These are phyloP conservation scores for Struthidea cinerea DNA, from an alignment of 2,113 vertebrate genomes.

Conservation along the genomic window DNA sequence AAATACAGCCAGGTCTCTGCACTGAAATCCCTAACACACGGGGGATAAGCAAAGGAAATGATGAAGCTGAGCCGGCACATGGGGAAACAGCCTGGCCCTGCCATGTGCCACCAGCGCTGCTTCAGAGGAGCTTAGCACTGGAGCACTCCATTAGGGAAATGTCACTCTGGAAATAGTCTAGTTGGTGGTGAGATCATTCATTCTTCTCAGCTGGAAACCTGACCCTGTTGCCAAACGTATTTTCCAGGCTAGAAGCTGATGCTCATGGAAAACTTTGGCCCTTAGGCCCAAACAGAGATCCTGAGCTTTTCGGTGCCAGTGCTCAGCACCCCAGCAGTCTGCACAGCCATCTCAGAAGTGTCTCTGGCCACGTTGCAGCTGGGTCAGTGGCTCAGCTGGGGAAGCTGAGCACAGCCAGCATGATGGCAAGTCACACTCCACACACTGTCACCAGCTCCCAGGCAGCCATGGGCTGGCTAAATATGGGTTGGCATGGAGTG, in stretches of 20 bases:
- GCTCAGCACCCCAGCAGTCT: not conserved
- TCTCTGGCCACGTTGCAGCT: not conserved
- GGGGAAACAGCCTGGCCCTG: not conserved
- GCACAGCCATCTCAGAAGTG: not conserved
- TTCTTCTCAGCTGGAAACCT: conserved; percentile 45
- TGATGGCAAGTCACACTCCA: not conserved
- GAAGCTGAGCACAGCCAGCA: not conserved
- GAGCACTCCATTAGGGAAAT: not conserved
- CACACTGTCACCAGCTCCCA: not conserved
- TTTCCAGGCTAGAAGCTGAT: conserved; percentile 34
- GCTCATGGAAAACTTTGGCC: not conserved
- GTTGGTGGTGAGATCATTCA: conserved; percentile 36
- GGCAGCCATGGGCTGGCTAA: not conserved
- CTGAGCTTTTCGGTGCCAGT: not conserved
- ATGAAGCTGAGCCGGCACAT: not conserved
- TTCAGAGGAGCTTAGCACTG: not conserved
- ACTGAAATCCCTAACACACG: not conserved
- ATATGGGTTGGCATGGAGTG: not conserved
- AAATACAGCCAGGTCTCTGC: not conserved
- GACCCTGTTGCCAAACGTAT: conserved; percentile 14
- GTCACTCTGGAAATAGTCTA: conserved; percentile 7
- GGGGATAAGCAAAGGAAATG: not conserved
- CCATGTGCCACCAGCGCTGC: not conserved
- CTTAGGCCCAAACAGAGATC: not conserved
- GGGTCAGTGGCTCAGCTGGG: not conserved